Base-by-base conservation (phyloP, 2,797 vertebrate species). In the Yasuhikotakia modesta region DNA sequence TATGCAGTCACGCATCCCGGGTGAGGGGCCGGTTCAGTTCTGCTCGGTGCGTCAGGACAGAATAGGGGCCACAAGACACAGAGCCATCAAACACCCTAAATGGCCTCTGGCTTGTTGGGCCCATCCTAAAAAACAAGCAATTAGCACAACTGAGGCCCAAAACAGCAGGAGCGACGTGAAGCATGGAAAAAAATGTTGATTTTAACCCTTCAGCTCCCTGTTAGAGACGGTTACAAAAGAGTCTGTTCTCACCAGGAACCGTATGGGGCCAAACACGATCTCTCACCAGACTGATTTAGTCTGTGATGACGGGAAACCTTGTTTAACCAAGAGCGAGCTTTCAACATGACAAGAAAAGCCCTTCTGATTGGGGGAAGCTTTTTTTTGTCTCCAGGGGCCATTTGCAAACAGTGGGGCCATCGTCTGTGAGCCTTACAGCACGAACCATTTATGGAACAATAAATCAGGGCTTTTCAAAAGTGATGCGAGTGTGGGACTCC, bases 371-470 rank as follows among this genome's bases (percentile, higher is more conserved):
- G 83, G 30, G 43, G 68, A 87, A n/a, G n/a, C n/a, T n/a, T n/a
- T n/a, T 4, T 85, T 78, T 89, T 92, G 91, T 89, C 90, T 85
- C 71, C 71, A 68, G 85, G 79, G 89, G 89, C 87, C 89, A 85
- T 84, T 71, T 76, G 89, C 90, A 92, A 91, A 92, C 85, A 91
- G 84, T 78, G 86, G 83, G 79, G n/a, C n/a, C n/a, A n/a, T 70
- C 83, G 80, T 78, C 61, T 85, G 81, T 85, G 89, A 78, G 86
- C 71, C 73, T 83, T 81, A 82, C 85, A 84, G 82, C 87, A 89
- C 88, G 86, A 85, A 85, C 85, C 87, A 87, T 94, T 94, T 90
- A 91, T 90, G 84, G 88, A 89, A 90, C 90, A 91, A 91, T 93
- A 88, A 92, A 93, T 91, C 90, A 88, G 85, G 73, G 71, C 88